A percentile compares a stretch with the other conserved stretches of the same genome.
Evolutionary conservation across 2,888 invertebrate species (phyloP).

Genomic region (Agrochola macilenta): DNA sequence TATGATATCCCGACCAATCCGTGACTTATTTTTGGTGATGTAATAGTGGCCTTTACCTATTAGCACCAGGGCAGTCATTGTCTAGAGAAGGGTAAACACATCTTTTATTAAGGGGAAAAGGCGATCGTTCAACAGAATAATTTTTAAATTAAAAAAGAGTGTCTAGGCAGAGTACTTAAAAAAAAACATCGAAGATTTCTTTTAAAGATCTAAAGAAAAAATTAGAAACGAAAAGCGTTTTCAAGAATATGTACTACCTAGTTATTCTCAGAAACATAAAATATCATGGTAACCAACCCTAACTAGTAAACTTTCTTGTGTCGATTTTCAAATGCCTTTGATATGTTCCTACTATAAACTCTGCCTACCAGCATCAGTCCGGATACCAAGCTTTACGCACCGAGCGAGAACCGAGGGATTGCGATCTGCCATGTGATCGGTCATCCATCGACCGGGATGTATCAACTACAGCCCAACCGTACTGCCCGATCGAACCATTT

Average conservation of each 20-base stretch:
- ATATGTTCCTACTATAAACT: constrained; percentile 29
- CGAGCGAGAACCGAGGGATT: constrained; percentile 37
- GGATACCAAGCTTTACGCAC: constrained; percentile 38
- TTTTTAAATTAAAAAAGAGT: neutral
- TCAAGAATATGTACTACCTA: neutral
- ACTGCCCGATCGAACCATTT: constrained; percentile 40
- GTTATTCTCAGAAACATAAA: neutral
- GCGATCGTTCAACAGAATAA: neutral
- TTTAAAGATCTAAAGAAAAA: neutral
- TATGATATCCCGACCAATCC: neutral
- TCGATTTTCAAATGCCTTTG: constrained; percentile 24
- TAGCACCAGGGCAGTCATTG: neutral
- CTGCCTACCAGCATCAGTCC: constrained; percentile 28
- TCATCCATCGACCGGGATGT: constrained; percentile 50
- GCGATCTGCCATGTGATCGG: constrained; percentile 42
- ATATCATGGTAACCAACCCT: neutral
- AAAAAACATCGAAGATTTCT: neutral
- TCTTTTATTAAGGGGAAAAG: neutral
- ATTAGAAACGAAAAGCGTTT: neutral
- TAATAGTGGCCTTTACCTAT: neutral
- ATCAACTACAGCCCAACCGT: constrained; percentile 53
- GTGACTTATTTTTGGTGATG: neutral
- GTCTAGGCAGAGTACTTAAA: neutral
- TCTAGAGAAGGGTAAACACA: neutral
- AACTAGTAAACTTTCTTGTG: neutral